Evolutionary conservation across 2,797 vertebrate species (phyloP).

Genomic region (Lithobates sylvaticus): DNA sequence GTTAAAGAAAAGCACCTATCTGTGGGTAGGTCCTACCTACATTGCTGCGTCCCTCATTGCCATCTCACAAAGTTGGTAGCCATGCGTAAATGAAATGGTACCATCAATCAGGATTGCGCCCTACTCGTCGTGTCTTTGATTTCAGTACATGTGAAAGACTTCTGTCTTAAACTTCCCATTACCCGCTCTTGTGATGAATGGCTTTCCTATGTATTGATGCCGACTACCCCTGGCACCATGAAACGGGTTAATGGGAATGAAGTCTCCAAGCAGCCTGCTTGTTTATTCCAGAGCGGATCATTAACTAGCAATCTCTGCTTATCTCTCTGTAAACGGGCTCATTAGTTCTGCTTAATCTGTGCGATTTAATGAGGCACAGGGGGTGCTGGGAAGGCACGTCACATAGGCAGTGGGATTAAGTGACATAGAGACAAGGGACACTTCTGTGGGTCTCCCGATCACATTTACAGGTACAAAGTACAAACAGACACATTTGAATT

Average conservation of each 20-base stretch:
- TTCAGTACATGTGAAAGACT: too few species aligned
- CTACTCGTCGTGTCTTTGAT: too few species aligned
- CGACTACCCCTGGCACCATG: conserved; percentile 4
- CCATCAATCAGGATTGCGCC: too few species aligned
- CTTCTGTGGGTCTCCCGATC: background rate
- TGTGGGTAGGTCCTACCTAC: too few species aligned
- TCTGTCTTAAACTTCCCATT: too few species aligned
- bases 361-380: conserved; percentile 56
- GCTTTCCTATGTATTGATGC: background rate
- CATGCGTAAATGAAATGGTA: too few species aligned
- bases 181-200: background rate
- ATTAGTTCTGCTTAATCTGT: conserved; percentile 62
- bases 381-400: conserved; percentile 13
- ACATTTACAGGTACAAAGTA: background rate
- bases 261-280: conserved; percentile 29
- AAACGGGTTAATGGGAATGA: conserved; percentile 27
- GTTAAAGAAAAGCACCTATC: too few species aligned
- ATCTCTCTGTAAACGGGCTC: conserved; percentile 51
- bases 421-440: background rate
- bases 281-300: conserved; percentile 37
- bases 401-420: conserved; percentile 27
- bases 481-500: background rate
- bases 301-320: conserved; percentile 49
- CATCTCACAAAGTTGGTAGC: too few species aligned
- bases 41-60: too few species aligned